A percentile compares a stretch with the other conserved stretches of the same genome.
phyloP scores from a whole-genome alignment of 2,888 invertebrate genomes.

The Eristalis tenax region DNA sequence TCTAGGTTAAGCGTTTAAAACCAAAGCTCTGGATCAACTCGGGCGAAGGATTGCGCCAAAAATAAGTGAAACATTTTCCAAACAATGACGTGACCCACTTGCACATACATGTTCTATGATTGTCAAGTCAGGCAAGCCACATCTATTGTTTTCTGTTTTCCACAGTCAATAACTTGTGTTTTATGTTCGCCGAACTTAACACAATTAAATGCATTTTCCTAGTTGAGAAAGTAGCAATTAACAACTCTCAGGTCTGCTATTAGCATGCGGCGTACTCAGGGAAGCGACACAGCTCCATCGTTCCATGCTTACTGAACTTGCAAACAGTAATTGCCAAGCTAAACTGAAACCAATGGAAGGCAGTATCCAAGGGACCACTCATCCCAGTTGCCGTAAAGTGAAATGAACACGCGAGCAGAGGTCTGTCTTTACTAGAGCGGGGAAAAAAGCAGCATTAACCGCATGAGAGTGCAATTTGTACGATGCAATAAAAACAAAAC shows the following conservation, averaged over 20 bases:
- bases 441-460: slow-evolving; percentile 20
- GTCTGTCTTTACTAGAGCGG: slow-evolving; percentile 59
- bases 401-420: slow-evolving; percentile 61
- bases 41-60: too few relatives aligned
- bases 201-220: slow-evolving; percentile 57
- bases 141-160: background rate
- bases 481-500: slow-evolving; percentile 30
- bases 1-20: too few relatives aligned
- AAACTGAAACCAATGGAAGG: slow-evolving; percentile 39
- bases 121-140: background rate
- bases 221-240: slow-evolving; percentile 61
- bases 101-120: background rate
- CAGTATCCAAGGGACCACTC: slow-evolving; percentile 25
- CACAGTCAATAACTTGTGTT: background rate
- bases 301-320: slow-evolving; percentile 44
- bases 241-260: slow-evolving; percentile 59
- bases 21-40: too few relatives aligned
- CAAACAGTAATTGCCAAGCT: slow-evolving; percentile 49
- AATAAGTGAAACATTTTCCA: too few relatives aligned
- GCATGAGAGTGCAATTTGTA: slow-evolving; percentile 52
- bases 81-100: background rate
- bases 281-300: slow-evolving; percentile 27
- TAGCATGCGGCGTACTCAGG: slow-evolving; percentile 53
- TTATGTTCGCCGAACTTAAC: slow-evolving; percentile 3
- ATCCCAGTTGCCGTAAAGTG: slow-evolving; percentile 31